Base-by-base conservation (phyloP, 2,113 vertebrate species). In the Lagopus muta region DNA sequence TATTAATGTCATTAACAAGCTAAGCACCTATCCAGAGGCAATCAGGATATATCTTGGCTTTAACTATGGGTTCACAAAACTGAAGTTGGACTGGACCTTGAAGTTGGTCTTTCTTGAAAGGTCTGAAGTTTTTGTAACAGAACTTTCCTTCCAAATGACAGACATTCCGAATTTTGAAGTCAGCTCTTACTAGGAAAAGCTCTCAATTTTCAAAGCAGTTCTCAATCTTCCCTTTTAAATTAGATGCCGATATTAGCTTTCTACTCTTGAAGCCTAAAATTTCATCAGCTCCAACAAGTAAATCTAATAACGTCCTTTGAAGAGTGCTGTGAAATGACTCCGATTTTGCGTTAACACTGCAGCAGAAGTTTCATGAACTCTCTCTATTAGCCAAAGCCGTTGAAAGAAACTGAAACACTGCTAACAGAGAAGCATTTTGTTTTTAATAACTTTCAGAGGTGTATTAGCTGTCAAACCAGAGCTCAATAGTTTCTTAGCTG, bases 231-330 rank as follows among this genome's bases (percentile, higher is more conserved):
- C 20, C 61, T 86, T 75, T 73, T 78, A 89, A 95, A 92, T 86
- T 32, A 80, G 71, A 92, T 28, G 47, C 42, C 25, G 52, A 18
- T 83, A 94, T 74, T 60, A 81, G n/a, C 50, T 86, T 91, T 70
- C 81, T 57, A 36, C 52, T 86, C 71, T 20, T 61, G 60, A 22
- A 92, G 75, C 67, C 79, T 77, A 81, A 85, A 71, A 90, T 88
- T 96, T 94, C 67, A 93, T 88, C 52, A 89, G 47, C 75, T 92
- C 79, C 61, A 77, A 89, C 42, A 92, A 91, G 89, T 74, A 90
- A 94, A 88, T 47, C 43, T 10, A 92, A 61, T 61, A 89, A 92
- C 2, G 7, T 57, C 38, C 88, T 95, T 67, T 83, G 79, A 89
- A 89, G 67, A 67, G 43, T 65, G 60, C 36, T 52, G 85, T 27